Percentiles rank a stretch among this genome's conserved stretches.
phyloP scores from a whole-genome alignment of 2,113 vertebrate genomes.

The Sylvilagus bachmani region DNA sequence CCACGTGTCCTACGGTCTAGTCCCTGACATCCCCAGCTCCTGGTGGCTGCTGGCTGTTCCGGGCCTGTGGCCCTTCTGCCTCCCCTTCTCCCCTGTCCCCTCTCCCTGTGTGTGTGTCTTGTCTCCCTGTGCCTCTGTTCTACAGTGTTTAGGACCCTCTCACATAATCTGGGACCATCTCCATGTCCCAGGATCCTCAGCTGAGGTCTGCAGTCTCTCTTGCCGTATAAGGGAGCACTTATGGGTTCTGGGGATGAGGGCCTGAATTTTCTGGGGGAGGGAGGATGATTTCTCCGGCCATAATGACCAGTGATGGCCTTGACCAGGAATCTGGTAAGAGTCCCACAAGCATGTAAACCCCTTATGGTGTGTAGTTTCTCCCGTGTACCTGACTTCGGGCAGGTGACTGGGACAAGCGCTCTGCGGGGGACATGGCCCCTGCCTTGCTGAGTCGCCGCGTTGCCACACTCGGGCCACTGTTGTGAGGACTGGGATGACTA shows the following conservation, averaged over 20 bases:
- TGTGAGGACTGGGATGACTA: no score
- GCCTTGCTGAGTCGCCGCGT: not conserved
- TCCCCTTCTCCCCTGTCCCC: no score
- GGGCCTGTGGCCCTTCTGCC: no score
- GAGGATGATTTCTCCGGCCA: not conserved
- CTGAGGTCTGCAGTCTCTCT: not conserved
- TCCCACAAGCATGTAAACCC: not conserved
- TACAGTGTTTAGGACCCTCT: not conserved
- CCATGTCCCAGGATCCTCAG: not conserved
- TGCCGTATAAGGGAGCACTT: not conserved
- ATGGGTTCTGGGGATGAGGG: not conserved
- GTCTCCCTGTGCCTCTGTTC: not conserved
- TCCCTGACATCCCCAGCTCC: not conserved
- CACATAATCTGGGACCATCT: not conserved
- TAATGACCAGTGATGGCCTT: not conserved
- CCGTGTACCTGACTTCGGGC: not conserved
- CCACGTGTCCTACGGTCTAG: not conserved
- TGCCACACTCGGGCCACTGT: not conserved
- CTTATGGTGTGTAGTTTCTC: not conserved
- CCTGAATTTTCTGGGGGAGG: not conserved
- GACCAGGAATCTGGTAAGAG: not conserved
- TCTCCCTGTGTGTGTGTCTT: not conserved
- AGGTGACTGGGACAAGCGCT: fast-evolving
- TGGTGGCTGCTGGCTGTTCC: not conserved
- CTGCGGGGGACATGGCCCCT: not conserved